These are phyloP conservation scores for Vanacampus margaritifer DNA, from an alignment of 2,113 vertebrate genomes.

Conservation along the genomic window DNA sequence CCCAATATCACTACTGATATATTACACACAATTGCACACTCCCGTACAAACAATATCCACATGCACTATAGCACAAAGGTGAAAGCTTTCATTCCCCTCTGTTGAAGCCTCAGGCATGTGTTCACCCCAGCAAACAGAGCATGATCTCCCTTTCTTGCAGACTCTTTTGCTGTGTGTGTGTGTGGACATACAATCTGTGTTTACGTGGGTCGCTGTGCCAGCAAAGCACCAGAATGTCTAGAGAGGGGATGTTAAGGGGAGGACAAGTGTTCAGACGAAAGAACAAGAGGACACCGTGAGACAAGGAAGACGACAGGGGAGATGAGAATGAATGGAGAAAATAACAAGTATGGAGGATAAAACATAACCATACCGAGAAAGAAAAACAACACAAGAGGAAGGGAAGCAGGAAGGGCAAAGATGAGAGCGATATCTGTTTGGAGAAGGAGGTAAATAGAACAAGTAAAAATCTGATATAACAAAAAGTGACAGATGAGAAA, in stretches of 20 bases:
- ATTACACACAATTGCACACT: slow-evolving; percentile 33
- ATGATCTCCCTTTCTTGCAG: slow-evolving; percentile 50
- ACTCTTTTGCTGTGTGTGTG: slow-evolving; percentile 12
- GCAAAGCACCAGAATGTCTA: slow-evolving; percentile 34
- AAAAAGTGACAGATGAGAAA: slow-evolving; percentile 46
- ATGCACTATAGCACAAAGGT: slow-evolving; percentile 66
- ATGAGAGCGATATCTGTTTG: slow-evolving; percentile 5
- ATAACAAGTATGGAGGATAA: slow-evolving; percentile 34
- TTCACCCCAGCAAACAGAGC: slow-evolving; percentile 65
- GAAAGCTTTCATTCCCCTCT: slow-evolving; percentile 65
- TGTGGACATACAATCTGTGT: neutral
- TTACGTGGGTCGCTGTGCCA: slow-evolving; percentile 26
- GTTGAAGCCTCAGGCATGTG: slow-evolving; percentile 58
- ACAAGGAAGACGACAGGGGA: slow-evolving; percentile 28
- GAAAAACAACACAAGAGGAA: neutral
- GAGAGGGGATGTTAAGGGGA: slow-evolving; percentile 29
- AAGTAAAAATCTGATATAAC: slow-evolving; percentile 25
- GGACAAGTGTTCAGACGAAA: slow-evolving; percentile 34
- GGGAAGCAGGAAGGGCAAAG: slow-evolving; percentile 5
- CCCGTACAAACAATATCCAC: slow-evolving; percentile 48
- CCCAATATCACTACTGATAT: slow-evolving; percentile 40
- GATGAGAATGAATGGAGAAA: slow-evolving; percentile 44
- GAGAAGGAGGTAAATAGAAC: slow-evolving; percentile 33
- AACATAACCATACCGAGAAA: slow-evolving; percentile 5
- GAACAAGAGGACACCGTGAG: slow-evolving; percentile 27